Conservation (phyloP, 2,888 invertebrate genomes). For the Osmoderma eremita region DNA sequence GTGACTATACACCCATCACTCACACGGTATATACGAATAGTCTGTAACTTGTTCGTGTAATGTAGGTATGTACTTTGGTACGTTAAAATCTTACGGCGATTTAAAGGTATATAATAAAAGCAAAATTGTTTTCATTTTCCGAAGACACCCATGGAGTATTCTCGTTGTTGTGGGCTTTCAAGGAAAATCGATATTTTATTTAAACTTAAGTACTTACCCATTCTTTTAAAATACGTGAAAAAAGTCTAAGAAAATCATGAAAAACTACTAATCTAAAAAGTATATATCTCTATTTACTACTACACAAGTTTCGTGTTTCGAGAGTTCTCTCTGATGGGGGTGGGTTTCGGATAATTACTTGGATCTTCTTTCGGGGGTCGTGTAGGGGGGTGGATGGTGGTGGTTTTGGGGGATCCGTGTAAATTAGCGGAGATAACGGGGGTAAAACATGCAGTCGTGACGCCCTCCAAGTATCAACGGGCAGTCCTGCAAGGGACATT, state of each 20-base stretch:
- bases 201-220: conserved; percentile 1
- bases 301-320: background rate
- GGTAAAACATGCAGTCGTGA: conserved; percentile 39
- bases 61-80: no score
- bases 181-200: background rate
- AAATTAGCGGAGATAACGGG: conserved; percentile 21
- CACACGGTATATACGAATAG: no score
- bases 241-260: background rate
- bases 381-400: background rate
- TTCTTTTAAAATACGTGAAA: background rate
- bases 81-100: background rate
- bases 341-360: no score
- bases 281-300: background rate
- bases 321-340: no score
- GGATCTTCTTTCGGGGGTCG: no score
- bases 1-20: no score
- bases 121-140: background rate
- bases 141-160: background rate
- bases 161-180: background rate
- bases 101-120: conserved; percentile 18
- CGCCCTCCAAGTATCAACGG: conserved; percentile 67
- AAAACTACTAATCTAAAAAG: no score
- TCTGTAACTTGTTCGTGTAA: no score
- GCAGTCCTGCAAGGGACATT: conserved; percentile 61
- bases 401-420: background rate